Conservation (phyloP, 2,113 vertebrate genomes). For the Microtus montanus region DNA sequence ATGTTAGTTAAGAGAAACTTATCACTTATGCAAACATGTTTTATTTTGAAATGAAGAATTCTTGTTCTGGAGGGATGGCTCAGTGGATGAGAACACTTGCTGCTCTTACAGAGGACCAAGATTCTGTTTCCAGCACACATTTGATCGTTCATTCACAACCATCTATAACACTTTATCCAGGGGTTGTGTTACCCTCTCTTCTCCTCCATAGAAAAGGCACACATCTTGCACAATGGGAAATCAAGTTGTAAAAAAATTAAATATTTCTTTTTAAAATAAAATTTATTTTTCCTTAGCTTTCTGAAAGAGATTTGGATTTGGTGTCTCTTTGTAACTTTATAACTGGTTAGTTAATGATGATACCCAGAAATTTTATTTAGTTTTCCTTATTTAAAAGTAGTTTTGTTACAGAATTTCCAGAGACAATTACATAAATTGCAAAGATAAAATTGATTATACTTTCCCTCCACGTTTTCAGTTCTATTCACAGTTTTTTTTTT, state of each 20-base stretch:
- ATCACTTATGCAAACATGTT: neutral
- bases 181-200: neutral
- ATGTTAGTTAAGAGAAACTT: neutral
- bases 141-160: neutral
- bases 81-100: neutral
- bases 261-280: neutral
- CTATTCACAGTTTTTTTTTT: neutral
- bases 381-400: neutral
- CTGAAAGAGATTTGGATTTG: neutral
- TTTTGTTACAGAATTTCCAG: neutral
- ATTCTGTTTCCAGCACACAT: neutral
- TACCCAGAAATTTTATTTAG: neutral
- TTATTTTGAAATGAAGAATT: neutral
- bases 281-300: neutral
- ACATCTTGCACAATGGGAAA: neutral
- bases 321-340: neutral
- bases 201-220: neutral
- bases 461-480: neutral
- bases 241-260: neutral
- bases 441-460: neutral
- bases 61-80: neutral
- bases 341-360: neutral
- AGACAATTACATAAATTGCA: neutral
- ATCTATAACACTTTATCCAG: neutral
- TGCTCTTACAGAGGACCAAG: neutral